Evolutionary conservation across 2,113 vertebrate genomes (phyloP), one percentile per base, ranked within the genome.

Genomic region (Xiphorhynchus elegans): DNA sequence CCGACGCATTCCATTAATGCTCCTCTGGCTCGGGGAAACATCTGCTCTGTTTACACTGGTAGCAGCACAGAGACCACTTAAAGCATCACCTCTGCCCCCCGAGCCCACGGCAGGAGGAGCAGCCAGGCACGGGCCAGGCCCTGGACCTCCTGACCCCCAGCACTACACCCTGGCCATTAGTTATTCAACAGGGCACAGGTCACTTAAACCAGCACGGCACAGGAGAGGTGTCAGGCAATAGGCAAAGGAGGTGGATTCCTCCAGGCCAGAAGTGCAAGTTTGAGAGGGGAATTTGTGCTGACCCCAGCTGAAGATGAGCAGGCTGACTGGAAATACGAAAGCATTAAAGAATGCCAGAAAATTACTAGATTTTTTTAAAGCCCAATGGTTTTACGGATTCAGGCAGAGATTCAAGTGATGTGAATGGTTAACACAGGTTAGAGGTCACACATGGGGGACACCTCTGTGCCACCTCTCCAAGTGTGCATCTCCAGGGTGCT

Each of bases 1-100:
- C 69, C 6, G 2, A 68, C 0, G 9, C 74, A 91, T 95, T 93
- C 79, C 97, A 97, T 96, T 77, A 50, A 89, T 20, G 76, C 63
- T 93, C 86, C 82, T 74, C 89, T 10, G 33, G 37, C 81, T 86
- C 62, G 0, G 64, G 93, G 88, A 85, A 91, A 89, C 93, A 96
- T 90, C 83, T 91, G 94, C 75, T 88, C 87, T 94, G 84, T 68
- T 96, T 97, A 60, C 50, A 73, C 50, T 73, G 90, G 63, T 26
- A 50, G 90, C 60, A 80, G 87, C 73, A 53, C 4, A 4, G 77
- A 93, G 90, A 82, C 66, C 87, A 94, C 93, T 96, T 93, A 89
- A 70, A 92, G 69, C 70, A 70, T 73, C 95, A 93, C 92, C 95
- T 93, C 10, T 94, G 94, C 69, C 78, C 75, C 35, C 35, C 10